These are phyloP conservation scores for Dryobotodes eremita DNA, from an alignment of 2,888 invertebrate species.

Conservation along the genomic window DNA sequence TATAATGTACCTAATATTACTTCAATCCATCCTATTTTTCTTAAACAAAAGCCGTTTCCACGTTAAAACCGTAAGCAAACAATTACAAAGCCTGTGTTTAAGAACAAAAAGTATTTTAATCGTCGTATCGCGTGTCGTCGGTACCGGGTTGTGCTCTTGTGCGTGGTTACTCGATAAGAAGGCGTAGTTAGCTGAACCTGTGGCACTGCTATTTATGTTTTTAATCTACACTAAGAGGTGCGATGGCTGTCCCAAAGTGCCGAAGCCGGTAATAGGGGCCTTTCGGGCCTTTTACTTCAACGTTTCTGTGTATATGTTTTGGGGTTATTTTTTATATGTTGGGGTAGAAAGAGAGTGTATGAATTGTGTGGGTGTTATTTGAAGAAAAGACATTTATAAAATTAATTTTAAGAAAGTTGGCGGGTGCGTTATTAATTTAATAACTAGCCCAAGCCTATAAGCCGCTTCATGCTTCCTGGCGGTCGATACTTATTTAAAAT, in stretches of 20 bases:
- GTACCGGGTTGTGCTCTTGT: conserved; percentile 79
- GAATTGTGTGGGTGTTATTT: background rate
- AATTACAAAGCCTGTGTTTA: conserved; percentile 82
- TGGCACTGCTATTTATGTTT: conserved; percentile 80
- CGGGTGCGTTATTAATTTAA: conserved; percentile 24
- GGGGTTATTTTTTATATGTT: conserved; percentile 23
- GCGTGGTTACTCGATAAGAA: conserved; percentile 79
- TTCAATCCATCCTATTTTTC: background rate
- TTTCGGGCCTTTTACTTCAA: conserved; percentile 63
- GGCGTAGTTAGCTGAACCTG: conserved; percentile 67
- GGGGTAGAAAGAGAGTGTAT: background rate
- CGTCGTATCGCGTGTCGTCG: conserved; percentile 83
- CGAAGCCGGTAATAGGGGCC: conserved; percentile 70
- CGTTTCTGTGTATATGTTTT: conserved; percentile 31
- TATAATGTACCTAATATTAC: background rate
- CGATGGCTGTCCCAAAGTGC: conserved; percentile 75
- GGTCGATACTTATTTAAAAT: conserved; percentile 75
- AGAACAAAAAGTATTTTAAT: conserved; percentile 83
- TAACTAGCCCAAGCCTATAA: conserved; percentile 47
- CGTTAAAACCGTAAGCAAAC: conserved; percentile 72
- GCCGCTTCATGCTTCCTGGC: conserved; percentile 49
- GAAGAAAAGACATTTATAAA: background rate
- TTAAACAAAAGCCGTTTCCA: conserved; percentile 49
- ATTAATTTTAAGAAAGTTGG: background rate
- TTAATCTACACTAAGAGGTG: conserved; percentile 83